Evolutionary conservation across 2,888 invertebrate genomes (phyloP).

Genomic region (Cataglyphis livida): DNA sequence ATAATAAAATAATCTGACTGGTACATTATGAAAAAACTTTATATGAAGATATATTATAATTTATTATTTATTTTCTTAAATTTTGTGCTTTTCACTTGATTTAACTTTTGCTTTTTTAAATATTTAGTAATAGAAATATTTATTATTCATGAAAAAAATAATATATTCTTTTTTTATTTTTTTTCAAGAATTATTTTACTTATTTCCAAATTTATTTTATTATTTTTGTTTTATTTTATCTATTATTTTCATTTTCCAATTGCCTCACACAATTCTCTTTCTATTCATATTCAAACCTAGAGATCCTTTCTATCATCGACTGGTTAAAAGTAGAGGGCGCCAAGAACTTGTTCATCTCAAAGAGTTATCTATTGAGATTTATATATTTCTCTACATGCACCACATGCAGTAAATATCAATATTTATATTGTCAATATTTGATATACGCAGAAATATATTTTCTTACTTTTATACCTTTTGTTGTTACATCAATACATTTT

Average conservation of each 20-base stretch:
- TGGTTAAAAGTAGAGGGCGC: slow-evolving; percentile 16
- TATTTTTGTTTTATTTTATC: not conserved
- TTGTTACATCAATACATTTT: not conserved
- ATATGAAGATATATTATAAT: not conserved
- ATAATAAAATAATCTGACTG: not conserved
- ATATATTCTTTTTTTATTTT: not conserved
- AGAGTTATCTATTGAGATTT: slow-evolving; percentile 22
- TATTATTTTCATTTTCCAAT: not conserved
- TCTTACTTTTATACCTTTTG: not conserved
- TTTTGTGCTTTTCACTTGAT: not conserved
- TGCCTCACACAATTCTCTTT: not conserved
- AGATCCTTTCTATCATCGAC: slow-evolving; percentile 35
- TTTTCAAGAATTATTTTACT: not conserved
- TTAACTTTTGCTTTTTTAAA: not conserved
- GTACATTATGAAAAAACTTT: not conserved
- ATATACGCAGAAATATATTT: not conserved
- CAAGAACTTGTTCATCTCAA: slow-evolving; percentile 7
- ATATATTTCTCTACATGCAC: not conserved
- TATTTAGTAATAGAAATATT: slow-evolving; percentile 6
- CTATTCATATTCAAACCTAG: not conserved
- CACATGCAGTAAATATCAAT: slow-evolving; percentile 24
- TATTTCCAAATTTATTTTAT: not conserved
- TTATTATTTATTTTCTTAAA: not conserved
- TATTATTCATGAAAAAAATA: not conserved
- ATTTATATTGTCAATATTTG: slow-evolving; percentile 34